Percentiles rank a stretch among this genome's conserved stretches.
These are phyloP conservation scores for Sipunculus nudus DNA, from an alignment of 2,888 invertebrate species.

Conservation along the genomic window DNA sequence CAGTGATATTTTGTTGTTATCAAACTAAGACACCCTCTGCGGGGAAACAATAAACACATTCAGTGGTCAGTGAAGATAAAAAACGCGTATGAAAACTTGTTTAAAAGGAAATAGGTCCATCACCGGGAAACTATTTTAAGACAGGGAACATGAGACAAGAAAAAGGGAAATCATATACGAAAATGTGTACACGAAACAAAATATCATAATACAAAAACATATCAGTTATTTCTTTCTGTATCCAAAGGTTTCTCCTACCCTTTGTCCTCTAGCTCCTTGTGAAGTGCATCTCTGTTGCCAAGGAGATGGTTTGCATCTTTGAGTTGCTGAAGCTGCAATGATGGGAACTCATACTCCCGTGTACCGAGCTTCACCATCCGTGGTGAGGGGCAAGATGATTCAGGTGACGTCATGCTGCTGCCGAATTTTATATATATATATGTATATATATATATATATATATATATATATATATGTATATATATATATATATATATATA, in stretches of 20 bases:
- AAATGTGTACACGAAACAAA: neutral
- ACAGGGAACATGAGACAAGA: no score
- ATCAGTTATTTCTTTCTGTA: neutral
- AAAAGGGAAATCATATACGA: no score
- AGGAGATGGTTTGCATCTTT: conserved; percentile 47
- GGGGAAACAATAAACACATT: no score
- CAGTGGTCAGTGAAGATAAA: no score
- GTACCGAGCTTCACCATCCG: conserved; percentile 45
- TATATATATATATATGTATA: no score
- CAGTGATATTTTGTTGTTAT: no score
- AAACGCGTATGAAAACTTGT: neutral
- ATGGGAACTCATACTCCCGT: conserved; percentile 45
- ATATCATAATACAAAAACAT: neutral
- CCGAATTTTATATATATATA: no score
- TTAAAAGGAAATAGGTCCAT: neutral
- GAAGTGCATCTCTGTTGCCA: conserved; percentile 42
- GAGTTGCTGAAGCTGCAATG: conserved; percentile 44
- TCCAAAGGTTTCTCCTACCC: conserved; percentile 37
- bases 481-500: no score
- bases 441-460: no score
- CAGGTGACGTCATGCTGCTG: no score
- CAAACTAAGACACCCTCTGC: no score
- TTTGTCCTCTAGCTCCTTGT: conserved; percentile 44
- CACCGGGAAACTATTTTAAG: no score
- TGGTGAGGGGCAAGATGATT: neutral